Base-by-base conservation (phyloP, 2,113 vertebrate genomes). In the Malurus alboscapulatus region DNA sequence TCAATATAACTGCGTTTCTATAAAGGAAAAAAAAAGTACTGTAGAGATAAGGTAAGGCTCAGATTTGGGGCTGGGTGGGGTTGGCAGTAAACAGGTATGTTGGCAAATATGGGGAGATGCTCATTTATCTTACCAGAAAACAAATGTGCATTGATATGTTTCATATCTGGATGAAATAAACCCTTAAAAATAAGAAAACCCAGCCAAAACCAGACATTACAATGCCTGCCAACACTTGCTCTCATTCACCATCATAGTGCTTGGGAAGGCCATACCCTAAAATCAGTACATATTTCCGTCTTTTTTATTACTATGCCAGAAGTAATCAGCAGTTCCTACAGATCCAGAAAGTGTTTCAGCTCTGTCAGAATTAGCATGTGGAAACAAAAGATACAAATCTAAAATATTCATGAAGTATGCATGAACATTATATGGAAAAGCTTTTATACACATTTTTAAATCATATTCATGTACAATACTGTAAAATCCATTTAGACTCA, bases 381-480 rank as follows among this genome's bases (percentile, higher is more conserved):
- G 73, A 90, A 61, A 20, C 7, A 62, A 69, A 88, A 88, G 32
- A 58, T 30, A 17, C n/a, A 38, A 40, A 45, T 71, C 38, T 76
- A 72, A 82, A 85, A 76, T 62, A 72, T 16, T 29, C 29, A 77
- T 76, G 62, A 94, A 87, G 81, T 83, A 90, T 48, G 34, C 36
- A 82, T 14, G 6, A 91, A 57, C 25, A 69, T 83, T 47, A 48
- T 80, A 89, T 18, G 57, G 71, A 57, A 77, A 95, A 94, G 69
- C 86, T 95, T 84, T 87, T 61, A 50, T 44, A 54, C 66, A 3
- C 82, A 83, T 90, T 96, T 94, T 77, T 78, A 95, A 92, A 65
- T 72, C 51, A 58, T 27, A 83, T 36, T 57, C 55, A 42, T 34
- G 48, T 87, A 59, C 34, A 55, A 42, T 38, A 65, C 67, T 83